These are phyloP conservation scores for Zoroaster sp. DNA, from an alignment of 53 echinoderm and acorn worm species.

Conservation along the genomic window DNA sequence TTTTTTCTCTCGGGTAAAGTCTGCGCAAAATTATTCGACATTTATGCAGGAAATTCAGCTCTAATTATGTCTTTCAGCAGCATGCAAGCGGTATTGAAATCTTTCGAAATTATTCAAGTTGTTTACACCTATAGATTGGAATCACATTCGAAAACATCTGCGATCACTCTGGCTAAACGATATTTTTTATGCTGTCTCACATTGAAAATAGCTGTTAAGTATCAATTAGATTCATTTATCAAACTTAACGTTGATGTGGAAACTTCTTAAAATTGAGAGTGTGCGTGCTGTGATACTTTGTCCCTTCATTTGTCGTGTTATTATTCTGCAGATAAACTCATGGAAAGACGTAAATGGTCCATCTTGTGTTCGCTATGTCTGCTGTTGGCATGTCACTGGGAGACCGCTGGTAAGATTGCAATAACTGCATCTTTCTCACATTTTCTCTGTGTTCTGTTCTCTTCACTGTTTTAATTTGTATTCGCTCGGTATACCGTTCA, in stretches of 20 bases:
- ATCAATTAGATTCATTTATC: too few relatives aligned
- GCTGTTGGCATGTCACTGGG: constrained; percentile 1
- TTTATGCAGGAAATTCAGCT: background rate
- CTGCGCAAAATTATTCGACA: background rate
- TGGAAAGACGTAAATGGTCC: constrained; percentile 29
- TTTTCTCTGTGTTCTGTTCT: too few relatives aligned
- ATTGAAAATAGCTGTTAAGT: too few relatives aligned
- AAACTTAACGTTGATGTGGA: too few relatives aligned
- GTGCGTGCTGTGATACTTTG: background rate
- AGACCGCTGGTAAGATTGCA: background rate
- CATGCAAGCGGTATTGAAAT: background rate
- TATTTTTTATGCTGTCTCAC: too few relatives aligned
- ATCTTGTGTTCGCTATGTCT: constrained; percentile 8
- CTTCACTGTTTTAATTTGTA: too few relatives aligned
- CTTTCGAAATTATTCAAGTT: background rate
- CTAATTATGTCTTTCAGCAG: background rate
- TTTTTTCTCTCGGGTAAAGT: background rate
- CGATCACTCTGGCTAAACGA: too few relatives aligned
- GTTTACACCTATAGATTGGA: too few relatives aligned
- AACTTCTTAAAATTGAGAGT: too few relatives aligned
- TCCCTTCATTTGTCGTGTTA: background rate
- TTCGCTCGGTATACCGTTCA: too few relatives aligned
- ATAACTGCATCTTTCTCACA: too few relatives aligned
- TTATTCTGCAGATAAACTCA: background rate
- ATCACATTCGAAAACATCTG: too few relatives aligned